Conservation (phyloP, 2,113 vertebrate genomes). For the Oncorhynchus kisutch region DNA sequence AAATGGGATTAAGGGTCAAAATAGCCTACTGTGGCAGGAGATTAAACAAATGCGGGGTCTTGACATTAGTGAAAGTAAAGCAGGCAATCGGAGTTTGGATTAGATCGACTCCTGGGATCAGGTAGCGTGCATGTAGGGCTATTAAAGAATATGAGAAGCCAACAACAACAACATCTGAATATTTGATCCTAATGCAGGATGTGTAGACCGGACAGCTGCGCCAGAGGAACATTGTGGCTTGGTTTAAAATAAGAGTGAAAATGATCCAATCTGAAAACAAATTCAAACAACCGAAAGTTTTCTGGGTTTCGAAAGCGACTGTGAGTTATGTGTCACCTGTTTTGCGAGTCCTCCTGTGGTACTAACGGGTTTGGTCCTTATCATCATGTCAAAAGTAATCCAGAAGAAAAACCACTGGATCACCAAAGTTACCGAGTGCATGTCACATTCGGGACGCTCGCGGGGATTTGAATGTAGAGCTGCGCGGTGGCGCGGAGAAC, state of each 20-base stretch:
- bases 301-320: conserved; percentile 31
- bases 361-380: conserved; percentile 39
- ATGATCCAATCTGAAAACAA: conserved; percentile 35
- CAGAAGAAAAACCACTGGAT: conserved; percentile 93
- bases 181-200: conserved; percentile 24
- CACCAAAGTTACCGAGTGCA: conserved; percentile 79
- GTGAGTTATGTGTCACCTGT: conserved; percentile 42
- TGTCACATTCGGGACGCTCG: conserved; percentile 70
- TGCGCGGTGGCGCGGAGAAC: conserved; percentile 86
- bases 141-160: conserved; percentile 49
- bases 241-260: conserved; percentile 41
- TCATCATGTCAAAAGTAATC: conserved; percentile 84
- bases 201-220: not conserved
- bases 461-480: conserved; percentile 75
- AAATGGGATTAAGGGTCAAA: not conserved
- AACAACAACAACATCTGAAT: conserved; percentile 29
- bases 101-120: conserved; percentile 33
- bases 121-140: conserved; percentile 23
- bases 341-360: conserved; percentile 36
- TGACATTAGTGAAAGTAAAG: conserved; percentile 24
- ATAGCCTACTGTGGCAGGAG: not conserved
- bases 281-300: conserved; percentile 50
- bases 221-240: conserved; percentile 29
- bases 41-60: conserved; percentile 19
- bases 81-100: conserved; percentile 31